A percentile compares a stretch with the other conserved stretches of the same genome.
Conservation (phyloP, 2,113 vertebrate genomes). For the Mus musculus region DNA sequence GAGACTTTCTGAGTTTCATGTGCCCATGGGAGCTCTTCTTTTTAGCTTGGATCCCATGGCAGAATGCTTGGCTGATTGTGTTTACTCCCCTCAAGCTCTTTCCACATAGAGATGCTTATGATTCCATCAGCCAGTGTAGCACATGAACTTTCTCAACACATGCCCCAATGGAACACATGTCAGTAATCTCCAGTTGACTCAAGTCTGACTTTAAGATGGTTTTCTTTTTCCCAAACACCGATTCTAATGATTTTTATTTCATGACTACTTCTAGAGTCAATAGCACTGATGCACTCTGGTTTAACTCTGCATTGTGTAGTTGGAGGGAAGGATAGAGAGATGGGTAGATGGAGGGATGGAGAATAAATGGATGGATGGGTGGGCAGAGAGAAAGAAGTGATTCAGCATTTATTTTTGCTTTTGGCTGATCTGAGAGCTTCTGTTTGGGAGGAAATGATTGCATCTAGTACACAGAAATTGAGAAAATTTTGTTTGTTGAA, state of each 20-base stretch:
- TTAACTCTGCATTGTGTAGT: background rate
- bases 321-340: background rate
- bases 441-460: conserved; percentile 4
- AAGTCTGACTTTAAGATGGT: conserved; percentile 42
- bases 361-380: background rate
- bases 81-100: background rate
- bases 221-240: conserved; percentile 17
- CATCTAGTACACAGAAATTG: background rate
- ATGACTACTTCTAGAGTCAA: background rate
- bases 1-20: conserved; percentile 73
- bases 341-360: too few relatives aligned
- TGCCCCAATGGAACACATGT: conserved; percentile 1
- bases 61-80: conserved; percentile 42
- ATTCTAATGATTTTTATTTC: conserved; percentile 24
- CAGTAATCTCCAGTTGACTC: conserved; percentile 41
- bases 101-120: background rate
- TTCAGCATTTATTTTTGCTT: background rate
- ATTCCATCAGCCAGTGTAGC: conserved; percentile 42
- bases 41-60: conserved; percentile 58
- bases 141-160: conserved; percentile 30
- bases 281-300: background rate
- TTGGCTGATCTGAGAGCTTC: background rate
- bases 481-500: conserved; percentile 24
- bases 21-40: conserved; percentile 67
- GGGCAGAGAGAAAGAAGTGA: background rate